Base-by-base conservation (phyloP, 2,888 invertebrate species). In the Sicus ferrugineus region DNA sequence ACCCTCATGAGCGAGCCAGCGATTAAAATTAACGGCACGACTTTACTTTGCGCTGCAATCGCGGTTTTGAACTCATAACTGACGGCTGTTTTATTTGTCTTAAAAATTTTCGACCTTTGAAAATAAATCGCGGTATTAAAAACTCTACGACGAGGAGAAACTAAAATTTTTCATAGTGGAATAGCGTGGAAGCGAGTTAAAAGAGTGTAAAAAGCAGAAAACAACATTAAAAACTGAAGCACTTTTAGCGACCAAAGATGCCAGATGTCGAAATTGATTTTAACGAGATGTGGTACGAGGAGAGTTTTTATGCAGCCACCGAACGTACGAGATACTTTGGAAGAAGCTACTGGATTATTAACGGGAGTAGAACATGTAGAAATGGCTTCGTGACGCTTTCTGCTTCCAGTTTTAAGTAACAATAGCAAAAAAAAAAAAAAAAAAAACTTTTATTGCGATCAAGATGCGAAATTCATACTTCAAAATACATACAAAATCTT, bases 21-120 rank as follows among this genome's bases (percentile, higher is more conserved):
- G 62, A 62, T 62, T 16, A 62, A 62, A 62, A 46, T 46, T 46
- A 63, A 38, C 28, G 21, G 62, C 56, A 16, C 28, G 28, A 28
- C 16, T 26, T 6, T 16, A 56, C 3, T 56, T 23, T 28, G 28
- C 23, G 56, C 16, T 11, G 28, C 38, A 62, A 34, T 21, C 42
- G 42, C 16, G 4, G n/a, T 9, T 42, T 14, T 9, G 4, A 42
- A n/a, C 42, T 42, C 16, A 42, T 42, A 42, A 42, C n/a, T 9
- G 42, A 11, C 14, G 42, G 42, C n/a, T 42, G 9, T 42, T 42
- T 16, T 42, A 42, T 42, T 9, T 42, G 42, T 42, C n/a, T 42
- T 42, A 14, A 42, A 42, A 42, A n/a, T 42, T n/a, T 16, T 42
- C 42, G n/a, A 42, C 42, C 4, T 42, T n/a, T 42, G n/a, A 42